A percentile compares a stretch with the other conserved stretches of the same genome.
phyloP scores from a whole-genome alignment of 2,797 vertebrate species.

The Siniperca obscura region DNA sequence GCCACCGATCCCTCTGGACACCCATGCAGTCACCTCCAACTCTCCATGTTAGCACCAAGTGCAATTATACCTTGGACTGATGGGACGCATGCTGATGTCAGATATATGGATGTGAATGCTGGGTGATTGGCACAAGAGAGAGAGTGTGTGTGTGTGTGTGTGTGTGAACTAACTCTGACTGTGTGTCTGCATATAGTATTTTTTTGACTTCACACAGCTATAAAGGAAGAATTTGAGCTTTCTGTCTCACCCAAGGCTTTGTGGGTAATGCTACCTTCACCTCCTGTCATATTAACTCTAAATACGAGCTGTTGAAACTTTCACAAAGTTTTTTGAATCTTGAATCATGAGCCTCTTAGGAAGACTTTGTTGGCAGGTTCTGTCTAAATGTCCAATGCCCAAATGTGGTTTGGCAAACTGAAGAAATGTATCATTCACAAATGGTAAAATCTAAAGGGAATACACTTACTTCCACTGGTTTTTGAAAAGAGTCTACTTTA shows the following conservation, averaged over 20 bases:
- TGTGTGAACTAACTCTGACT: slow-evolving; percentile 42
- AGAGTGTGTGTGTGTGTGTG: slow-evolving; percentile 29
- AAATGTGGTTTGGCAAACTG: slow-evolving; percentile 21
- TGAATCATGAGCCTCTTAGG: not conserved
- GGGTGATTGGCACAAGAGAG: not conserved
- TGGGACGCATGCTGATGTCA: slow-evolving; percentile 27
- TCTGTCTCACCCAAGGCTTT: slow-evolving; percentile 33
- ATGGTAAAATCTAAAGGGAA: not conserved
- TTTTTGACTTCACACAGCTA: slow-evolving; percentile 48
- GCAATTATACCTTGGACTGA: slow-evolving; percentile 46
- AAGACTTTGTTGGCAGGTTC: not conserved
- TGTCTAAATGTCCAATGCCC: not conserved
- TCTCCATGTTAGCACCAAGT: slow-evolving; percentile 49
- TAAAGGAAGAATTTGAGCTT: slow-evolving; percentile 43
- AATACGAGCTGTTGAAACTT: slow-evolving; percentile 14
- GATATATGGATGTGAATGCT: slow-evolving; percentile 16
- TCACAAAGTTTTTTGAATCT: not conserved
- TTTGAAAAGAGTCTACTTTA: not conserved
- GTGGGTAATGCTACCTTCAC: slow-evolving; percentile 44
- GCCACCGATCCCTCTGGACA: slow-evolving; percentile 10
- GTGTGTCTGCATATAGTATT: slow-evolving; percentile 51
- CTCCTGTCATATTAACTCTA: slow-evolving; percentile 28
- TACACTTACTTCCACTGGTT: not conserved
- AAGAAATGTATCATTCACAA: slow-evolving; percentile 11
- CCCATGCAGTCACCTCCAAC: slow-evolving; percentile 19